Conservation (phyloP, 2,797 vertebrate genomes). For the Falco cherrug region DNA sequence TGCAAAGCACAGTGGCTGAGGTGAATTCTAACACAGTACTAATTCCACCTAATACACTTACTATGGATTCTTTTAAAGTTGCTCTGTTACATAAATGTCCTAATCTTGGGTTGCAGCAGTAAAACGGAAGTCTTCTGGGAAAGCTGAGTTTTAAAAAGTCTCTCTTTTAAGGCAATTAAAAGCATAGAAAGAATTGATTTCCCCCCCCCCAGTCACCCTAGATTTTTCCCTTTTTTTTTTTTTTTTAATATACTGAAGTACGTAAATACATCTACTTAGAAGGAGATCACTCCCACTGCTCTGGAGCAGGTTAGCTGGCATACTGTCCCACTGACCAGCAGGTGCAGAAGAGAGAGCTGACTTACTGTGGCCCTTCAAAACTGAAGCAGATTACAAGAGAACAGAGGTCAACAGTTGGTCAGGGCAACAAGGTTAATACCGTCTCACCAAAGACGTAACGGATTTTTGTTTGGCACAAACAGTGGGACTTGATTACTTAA, state of each 20-base stretch:
- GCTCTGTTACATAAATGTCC: slow-evolving; percentile 21
- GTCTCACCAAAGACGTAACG: background rate
- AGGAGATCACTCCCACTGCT: background rate
- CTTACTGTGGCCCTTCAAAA: background rate
- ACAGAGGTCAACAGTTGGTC: slow-evolving; percentile 22
- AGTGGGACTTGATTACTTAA: background rate
- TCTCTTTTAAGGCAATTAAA: background rate
- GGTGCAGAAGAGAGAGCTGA: background rate
- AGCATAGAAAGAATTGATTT: background rate
- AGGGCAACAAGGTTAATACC: slow-evolving; percentile 39
- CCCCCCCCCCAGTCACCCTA: background rate
- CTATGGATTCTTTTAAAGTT: background rate
- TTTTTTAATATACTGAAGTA: background rate
- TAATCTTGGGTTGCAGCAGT: slow-evolving; percentile 37
- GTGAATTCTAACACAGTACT: slow-evolving; percentile 54
- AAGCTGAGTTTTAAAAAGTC: background rate
- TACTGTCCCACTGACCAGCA: slow-evolving; percentile 37
- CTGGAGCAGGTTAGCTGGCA: background rate
- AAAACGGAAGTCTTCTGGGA: background rate
- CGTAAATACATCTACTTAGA: background rate
- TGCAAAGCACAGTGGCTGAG: background rate
- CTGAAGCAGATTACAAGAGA: background rate
- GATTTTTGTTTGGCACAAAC: slow-evolving; percentile 30
- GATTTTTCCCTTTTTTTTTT: background rate
- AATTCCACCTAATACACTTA: slow-evolving; percentile 54